Percentiles rank a stretch among this genome's conserved stretches.
These are phyloP conservation scores for Rhogogaster chlorosoma DNA, from an alignment of 2,888 invertebrate species.

Conservation along the genomic window DNA sequence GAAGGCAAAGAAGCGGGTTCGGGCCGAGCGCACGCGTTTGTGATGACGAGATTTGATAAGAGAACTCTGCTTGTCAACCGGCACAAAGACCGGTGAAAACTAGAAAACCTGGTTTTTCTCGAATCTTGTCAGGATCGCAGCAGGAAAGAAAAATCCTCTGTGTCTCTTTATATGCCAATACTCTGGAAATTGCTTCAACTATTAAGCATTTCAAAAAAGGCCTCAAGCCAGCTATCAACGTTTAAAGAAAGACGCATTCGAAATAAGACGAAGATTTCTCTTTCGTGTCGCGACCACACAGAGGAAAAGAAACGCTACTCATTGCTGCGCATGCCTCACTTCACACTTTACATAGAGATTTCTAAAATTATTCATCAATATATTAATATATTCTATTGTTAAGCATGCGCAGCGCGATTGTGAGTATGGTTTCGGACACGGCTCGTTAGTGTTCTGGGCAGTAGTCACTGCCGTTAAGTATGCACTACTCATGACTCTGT, in stretches of 20 bases:
- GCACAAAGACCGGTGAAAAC: not conserved
- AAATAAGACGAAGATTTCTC: too few species aligned
- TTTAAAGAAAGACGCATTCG: not conserved
- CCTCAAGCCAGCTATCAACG: not conserved
- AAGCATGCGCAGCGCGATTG: too few species aligned
- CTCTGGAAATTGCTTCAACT: not conserved
- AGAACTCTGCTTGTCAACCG: not conserved
- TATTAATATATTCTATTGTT: too few species aligned
- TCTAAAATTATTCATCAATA: too few species aligned
- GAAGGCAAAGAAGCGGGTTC: not conserved
- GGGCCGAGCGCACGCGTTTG: not conserved
- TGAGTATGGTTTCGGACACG: too few species aligned
- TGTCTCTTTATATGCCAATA: not conserved
- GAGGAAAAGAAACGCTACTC: too few species aligned
- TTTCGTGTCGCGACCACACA: too few species aligned
- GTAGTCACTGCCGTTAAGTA: too few species aligned
- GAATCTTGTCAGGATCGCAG: not conserved
- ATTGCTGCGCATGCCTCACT: too few species aligned
- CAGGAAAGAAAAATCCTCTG: not conserved
- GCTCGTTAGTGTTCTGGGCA: too few species aligned
- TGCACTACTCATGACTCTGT: too few species aligned
- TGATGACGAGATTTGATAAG: conserved; percentile 30
- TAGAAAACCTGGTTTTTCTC: not conserved
- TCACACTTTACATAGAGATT: too few species aligned
- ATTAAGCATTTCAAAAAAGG: not conserved